A percentile compares a stretch with the other conserved stretches of the same genome.
Evolutionary conservation across 2,113 vertebrate species (phyloP).

Genomic region (Lamprologus ornatipinnis): DNA sequence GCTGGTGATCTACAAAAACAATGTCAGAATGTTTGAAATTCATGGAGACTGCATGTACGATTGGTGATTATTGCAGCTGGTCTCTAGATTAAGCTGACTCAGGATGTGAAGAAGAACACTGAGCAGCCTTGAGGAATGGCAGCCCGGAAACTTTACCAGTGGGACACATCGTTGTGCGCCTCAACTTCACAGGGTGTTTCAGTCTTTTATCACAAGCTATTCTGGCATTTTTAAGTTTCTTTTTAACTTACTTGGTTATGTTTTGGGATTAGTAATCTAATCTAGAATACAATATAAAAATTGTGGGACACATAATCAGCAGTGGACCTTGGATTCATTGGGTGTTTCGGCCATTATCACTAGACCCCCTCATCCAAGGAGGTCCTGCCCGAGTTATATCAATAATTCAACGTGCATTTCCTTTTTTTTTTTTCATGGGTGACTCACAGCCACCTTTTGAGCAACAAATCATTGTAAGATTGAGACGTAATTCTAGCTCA

Average conservation of each 20-base stretch:
- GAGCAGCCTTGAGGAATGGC: background rate
- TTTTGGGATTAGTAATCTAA: background rate
- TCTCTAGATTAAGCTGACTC: background rate
- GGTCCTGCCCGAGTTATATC: background rate
- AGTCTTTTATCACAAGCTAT: background rate
- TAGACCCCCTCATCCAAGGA: background rate
- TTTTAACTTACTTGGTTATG: background rate
- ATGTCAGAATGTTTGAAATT: background rate
- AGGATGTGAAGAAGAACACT: background rate
- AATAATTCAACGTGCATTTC: background rate
- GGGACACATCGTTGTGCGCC: background rate
- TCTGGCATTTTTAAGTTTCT: background rate
- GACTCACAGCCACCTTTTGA: background rate
- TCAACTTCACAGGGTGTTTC: background rate
- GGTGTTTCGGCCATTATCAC: background rate
- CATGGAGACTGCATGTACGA: background rate
- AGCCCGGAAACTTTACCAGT: background rate
- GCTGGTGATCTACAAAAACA: background rate
- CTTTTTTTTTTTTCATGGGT: background rate
- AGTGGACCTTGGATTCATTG: background rate
- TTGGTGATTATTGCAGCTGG: background rate
- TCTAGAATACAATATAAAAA: background rate
- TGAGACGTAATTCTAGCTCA: background rate
- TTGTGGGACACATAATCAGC: background rate
- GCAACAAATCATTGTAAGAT: background rate